A percentile compares a stretch with the other conserved stretches of the same genome.
These are phyloP conservation scores for Melitaea athalia DNA, from an alignment of 2,888 invertebrate genomes.

Conservation along the genomic window DNA sequence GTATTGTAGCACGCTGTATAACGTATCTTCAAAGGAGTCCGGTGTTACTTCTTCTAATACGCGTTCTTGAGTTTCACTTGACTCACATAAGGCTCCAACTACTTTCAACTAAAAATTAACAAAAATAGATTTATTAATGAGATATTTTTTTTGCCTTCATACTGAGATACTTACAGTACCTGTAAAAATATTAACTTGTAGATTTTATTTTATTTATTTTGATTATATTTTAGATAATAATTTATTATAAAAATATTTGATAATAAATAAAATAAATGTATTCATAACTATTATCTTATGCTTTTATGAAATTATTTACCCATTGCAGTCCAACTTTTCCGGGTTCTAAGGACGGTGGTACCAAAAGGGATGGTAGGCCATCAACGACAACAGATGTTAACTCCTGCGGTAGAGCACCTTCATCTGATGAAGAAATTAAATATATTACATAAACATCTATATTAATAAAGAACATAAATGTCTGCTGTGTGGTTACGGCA, in stretches of 20 bases:
- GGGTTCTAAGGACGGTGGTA: slow-evolving; percentile 69
- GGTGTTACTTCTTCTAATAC: slow-evolving; percentile 69
- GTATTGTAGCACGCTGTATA: slow-evolving; percentile 69
- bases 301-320: slow-evolving; percentile 48
- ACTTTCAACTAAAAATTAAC: slow-evolving; percentile 64
- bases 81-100: slow-evolving; percentile 70
- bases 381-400: slow-evolving; percentile 63
- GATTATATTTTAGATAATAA: too few relatives aligned
- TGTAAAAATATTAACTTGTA: too few relatives aligned
- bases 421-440: slow-evolving; percentile 55
- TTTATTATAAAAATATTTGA: not conserved
- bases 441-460: not conserved
- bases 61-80: slow-evolving; percentile 68
- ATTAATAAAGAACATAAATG: too few relatives aligned
- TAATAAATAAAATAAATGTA: not conserved
- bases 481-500: too few relatives aligned
- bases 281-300: not conserved
- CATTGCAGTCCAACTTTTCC: slow-evolving; percentile 74
- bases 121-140: not conserved
- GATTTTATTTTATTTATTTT: too few relatives aligned
- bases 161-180: too few relatives aligned
- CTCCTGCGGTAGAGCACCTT: slow-evolving; percentile 69
- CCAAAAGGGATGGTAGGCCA: slow-evolving; percentile 65
- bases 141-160: not conserved
- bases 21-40: slow-evolving; percentile 70